Conservation (phyloP, 2,113 vertebrate genomes). For the Sardina pilchardus region DNA sequence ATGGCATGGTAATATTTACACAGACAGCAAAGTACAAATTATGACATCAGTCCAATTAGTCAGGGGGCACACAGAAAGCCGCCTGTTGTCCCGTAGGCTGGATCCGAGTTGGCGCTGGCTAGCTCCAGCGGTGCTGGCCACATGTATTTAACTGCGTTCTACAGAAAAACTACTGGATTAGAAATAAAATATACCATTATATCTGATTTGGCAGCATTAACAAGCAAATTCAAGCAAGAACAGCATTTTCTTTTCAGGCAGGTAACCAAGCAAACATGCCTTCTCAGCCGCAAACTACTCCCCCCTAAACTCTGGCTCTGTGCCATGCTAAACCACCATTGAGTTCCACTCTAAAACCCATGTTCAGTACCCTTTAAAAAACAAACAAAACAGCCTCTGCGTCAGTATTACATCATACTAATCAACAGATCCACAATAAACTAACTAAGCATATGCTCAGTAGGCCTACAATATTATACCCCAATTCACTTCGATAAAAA, state of each 20-base stretch:
- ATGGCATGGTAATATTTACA: slow-evolving; percentile 67
- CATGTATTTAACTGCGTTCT: background rate
- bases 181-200: slow-evolving; percentile 16
- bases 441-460: background rate
- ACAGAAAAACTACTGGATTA: slow-evolving; percentile 15
- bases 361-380: background rate
- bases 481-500: background rate
- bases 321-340: background rate
- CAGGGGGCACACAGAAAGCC: slow-evolving; percentile 44
- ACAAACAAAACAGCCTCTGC: background rate
- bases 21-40: slow-evolving; percentile 53
- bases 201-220: slow-evolving; percentile 21
- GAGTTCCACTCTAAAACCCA: background rate
- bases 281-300: background rate
- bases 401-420: slow-evolving; percentile 2
- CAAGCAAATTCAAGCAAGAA: slow-evolving; percentile 20
- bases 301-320: background rate
- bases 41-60: slow-evolving; percentile 53
- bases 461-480: background rate
- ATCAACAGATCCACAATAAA: background rate
- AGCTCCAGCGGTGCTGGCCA: background rate
- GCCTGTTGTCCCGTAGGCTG: background rate
- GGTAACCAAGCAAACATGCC: slow-evolving; percentile 17
- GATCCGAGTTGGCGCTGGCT: background rate
- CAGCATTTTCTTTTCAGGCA: slow-evolving; percentile 13